Evolutionary conservation across 2,113 vertebrate species (phyloP).

Genomic region (Pampusana beccarii): DNA sequence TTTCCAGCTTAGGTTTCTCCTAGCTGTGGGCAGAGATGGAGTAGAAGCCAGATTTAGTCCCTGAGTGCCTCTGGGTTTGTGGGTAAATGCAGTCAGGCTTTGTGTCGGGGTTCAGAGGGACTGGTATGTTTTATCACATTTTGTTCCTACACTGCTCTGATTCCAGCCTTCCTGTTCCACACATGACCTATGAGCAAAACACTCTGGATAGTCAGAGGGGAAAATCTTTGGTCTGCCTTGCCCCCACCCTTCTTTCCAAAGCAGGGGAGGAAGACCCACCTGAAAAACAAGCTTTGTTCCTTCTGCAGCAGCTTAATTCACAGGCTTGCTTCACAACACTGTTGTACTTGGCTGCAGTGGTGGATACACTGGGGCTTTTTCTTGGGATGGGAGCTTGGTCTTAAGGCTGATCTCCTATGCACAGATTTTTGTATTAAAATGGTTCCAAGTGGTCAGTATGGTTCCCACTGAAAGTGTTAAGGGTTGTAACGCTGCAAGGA

Average conservation of each 20-base stretch:
- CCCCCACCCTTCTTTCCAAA: background rate
- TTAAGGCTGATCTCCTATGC: background rate
- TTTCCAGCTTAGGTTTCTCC: conserved; percentile 10
- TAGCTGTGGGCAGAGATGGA: conserved; percentile 10
- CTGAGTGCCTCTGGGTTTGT: background rate
- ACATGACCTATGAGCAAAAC: background rate
- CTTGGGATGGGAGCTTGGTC: background rate
- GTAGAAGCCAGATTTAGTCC: background rate
- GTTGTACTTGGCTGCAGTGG: background rate
- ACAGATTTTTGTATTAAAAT: background rate
- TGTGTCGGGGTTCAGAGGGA: background rate
- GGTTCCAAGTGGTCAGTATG: background rate
- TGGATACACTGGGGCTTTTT: background rate
- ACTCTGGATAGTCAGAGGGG: background rate
- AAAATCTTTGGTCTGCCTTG: background rate
- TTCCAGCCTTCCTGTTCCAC: background rate
- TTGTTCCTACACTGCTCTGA: background rate
- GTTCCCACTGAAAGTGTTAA: background rate
- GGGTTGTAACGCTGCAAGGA: background rate
- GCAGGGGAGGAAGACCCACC: background rate
- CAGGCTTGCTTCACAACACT: background rate
- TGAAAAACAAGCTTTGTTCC: background rate
- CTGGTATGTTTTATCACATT: background rate
- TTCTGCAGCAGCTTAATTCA: background rate
- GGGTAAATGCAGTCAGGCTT: background rate